A percentile compares a stretch with the other conserved stretches of the same genome.
phyloP scores from a whole-genome alignment of 2,797 vertebrate species.

The Natrix natrix region DNA sequence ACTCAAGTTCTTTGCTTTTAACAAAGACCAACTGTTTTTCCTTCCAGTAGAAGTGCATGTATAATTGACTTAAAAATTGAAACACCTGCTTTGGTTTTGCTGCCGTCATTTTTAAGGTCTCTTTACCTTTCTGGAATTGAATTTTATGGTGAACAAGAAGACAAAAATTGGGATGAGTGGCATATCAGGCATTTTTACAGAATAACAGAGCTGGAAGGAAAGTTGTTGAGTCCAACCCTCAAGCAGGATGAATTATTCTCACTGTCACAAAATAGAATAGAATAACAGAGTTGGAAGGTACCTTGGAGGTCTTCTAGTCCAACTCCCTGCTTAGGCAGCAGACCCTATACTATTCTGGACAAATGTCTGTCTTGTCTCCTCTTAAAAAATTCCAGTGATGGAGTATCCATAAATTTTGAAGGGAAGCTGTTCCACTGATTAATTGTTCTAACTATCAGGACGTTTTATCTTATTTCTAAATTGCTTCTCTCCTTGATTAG shows the following conservation, averaged over 20 bases:
- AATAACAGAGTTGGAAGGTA: too few species aligned
- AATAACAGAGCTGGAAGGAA: background rate
- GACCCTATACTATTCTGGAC: background rate
- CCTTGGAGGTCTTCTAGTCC: too few species aligned
- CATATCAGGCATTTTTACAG: background rate
- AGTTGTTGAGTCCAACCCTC: background rate
- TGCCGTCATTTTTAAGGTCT: conserved; percentile 35
- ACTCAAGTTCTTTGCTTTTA: background rate
- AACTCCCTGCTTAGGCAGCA: too few species aligned
- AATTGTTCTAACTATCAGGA: background rate
- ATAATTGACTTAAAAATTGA: conserved; percentile 50
- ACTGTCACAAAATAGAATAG: too few species aligned
- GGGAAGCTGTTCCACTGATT: background rate
- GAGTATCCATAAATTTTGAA: background rate
- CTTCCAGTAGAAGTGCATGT: conserved; percentile 46
- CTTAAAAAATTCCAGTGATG: background rate
- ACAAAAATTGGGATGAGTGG: background rate
- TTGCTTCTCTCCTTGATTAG: background rate
- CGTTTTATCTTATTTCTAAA: too few species aligned
- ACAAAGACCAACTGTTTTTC: conserved; percentile 50
- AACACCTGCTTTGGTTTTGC: conserved; percentile 40
- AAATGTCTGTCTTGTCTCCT: background rate
- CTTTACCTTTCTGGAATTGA: conserved; percentile 62
- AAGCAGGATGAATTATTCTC: background rate
- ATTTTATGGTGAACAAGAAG: conserved; percentile 52